Evolutionary conservation across 2,888 invertebrate species (phyloP), one percentile per base, ranked within the genome.

Genomic region (Tetragnatha montana): DNA sequence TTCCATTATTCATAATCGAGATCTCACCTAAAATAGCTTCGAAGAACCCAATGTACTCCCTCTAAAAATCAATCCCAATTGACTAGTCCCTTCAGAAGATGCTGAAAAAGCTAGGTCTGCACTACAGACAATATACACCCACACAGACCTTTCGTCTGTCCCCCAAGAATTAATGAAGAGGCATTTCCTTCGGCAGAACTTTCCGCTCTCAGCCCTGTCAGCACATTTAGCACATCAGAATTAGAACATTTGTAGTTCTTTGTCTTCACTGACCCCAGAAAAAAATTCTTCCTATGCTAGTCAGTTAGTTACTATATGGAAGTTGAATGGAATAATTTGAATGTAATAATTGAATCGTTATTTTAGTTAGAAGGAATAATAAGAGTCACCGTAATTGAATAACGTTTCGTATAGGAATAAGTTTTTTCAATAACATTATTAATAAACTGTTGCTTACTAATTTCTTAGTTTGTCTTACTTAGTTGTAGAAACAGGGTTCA

Each of bases 161-260:
- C 51, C 22, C 78, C 14, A 1, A 12, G 35, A 22, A 60, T 51
- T 78, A 78, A 78, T 68, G 60, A 22, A 21, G 51, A 17, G 17
- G 12, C 21, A 60, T 60, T 78, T 78, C 78, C 60, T 17, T 35
- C 78, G 51, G 78, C 19, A 60, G 78, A 78, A 60, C 22, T 78
- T 78, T 78, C 60, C 17, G 8, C 35, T 7, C 60, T 22, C 51
- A 60, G 22, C 78, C 7, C 17, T 6, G 78, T 78, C 78, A 78
- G 78, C 78, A 21, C 60, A 17, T 78, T 78, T 50, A 12, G n/a
- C 19, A 60, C 21, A 78, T 51, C 17, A 78, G 60, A 78, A 78
- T 22, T 78, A 78, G 78, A 68, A 78, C 49, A 49, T 17, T 17
- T 14, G 6, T n/a, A n/a, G 49, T 75, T n/a, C 47, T 14, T 76